phyloP scores from a whole-genome alignment of 2,113 vertebrate species.

The Osmerus mordax region DNA sequence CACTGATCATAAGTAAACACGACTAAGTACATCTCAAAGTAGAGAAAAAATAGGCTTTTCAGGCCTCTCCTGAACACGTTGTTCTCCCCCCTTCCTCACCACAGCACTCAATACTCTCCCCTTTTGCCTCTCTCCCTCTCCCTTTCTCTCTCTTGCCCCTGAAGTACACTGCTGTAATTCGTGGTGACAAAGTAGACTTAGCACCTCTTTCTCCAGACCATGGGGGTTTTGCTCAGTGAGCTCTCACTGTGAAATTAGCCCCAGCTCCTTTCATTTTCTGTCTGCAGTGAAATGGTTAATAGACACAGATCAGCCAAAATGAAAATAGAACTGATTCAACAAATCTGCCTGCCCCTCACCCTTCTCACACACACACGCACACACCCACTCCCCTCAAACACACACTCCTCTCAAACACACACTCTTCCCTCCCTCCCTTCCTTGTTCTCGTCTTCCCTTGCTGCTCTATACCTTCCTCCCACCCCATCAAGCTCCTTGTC shows the following conservation, averaged over 20 bases:
- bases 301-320: conserved; percentile 74
- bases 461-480: conserved; percentile 53
- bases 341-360: conserved; percentile 72
- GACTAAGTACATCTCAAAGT: conserved; percentile 50
- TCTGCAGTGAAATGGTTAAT: conserved; percentile 71
- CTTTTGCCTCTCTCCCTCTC: not conserved
- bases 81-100: not conserved
- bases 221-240: conserved; percentile 61
- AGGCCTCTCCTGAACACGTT: conserved; percentile 39
- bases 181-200: conserved; percentile 65
- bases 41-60: conserved; percentile 21
- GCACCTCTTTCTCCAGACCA: conserved; percentile 54
- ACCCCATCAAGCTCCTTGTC: conserved; percentile 90
- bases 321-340: conserved; percentile 86
- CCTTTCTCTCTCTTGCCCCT: conserved; percentile 10
- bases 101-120: not conserved
- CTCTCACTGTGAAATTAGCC: conserved; percentile 72
- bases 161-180: conserved; percentile 54
- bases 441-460: conserved; percentile 67
- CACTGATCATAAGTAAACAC: conserved; percentile 62
- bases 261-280: conserved; percentile 58
- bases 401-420: conserved; percentile 74
- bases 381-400: no score
- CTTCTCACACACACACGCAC: conserved; percentile 28
- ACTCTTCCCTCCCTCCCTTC: conserved; percentile 67